phyloP scores from a whole-genome alignment of 1,140 invertebrate genomes.

The Helicoverpa armigera region DNA sequence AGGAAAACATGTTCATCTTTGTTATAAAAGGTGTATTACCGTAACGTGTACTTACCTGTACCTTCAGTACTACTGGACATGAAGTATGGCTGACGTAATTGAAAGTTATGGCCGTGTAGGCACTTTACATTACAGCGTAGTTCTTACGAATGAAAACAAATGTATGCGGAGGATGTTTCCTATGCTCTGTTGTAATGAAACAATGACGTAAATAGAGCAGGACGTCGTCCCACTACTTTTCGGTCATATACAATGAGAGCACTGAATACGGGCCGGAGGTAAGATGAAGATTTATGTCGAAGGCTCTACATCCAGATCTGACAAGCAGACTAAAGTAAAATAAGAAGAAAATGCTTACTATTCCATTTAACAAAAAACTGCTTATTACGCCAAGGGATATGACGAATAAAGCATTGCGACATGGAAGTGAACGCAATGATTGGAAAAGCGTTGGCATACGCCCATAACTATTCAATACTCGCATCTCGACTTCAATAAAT shows the following conservation, averaged over 20 bases:
- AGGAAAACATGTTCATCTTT: conserved; percentile 1
- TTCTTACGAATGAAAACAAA: conserved; percentile 15
- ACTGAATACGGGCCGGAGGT: not conserved
- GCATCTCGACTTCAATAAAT: not conserved
- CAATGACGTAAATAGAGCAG: not conserved
- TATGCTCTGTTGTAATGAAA: not conserved
- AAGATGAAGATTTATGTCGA: not conserved
- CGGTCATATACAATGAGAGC: too few species aligned
- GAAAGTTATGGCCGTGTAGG: not conserved
- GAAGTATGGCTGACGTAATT: conserved; percentile 10
- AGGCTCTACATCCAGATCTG: not conserved
- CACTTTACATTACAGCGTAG: conserved; percentile 1
- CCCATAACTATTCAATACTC: not conserved
- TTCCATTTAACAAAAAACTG: too few species aligned
- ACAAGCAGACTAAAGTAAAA: too few species aligned
- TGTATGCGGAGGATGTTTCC: not conserved
- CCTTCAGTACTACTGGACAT: not conserved
- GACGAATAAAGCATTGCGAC: too few species aligned
- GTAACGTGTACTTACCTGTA: too few species aligned
- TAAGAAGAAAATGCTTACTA: too few species aligned
- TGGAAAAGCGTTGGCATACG: not conserved
- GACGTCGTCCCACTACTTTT: too few species aligned
- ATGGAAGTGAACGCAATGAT: not conserved
- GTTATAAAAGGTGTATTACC: not conserved
- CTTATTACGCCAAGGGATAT: too few species aligned